phyloP scores from a whole-genome alignment of 2,888 invertebrate genomes.

The Acleris cristana region DNA sequence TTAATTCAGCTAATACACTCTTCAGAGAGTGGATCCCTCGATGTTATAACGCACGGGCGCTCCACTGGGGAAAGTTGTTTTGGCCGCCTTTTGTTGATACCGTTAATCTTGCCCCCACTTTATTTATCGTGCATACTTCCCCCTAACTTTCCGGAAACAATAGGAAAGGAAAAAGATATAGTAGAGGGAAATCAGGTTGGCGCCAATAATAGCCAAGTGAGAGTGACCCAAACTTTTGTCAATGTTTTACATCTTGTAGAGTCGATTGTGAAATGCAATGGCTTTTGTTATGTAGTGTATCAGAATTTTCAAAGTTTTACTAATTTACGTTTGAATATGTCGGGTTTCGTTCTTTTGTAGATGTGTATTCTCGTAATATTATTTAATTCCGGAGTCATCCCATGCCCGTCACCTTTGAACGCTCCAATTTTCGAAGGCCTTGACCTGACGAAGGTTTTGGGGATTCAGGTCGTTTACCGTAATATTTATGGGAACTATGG shows the following conservation, averaged over 20 bases:
- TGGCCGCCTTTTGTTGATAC: slow-evolving; percentile 19
- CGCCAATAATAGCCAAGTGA: background rate
- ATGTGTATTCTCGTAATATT: no score
- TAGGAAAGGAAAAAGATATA: background rate
- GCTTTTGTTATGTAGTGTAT: no score
- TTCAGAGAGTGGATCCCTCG: background rate
- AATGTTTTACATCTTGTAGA: no score
- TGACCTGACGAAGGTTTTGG: slow-evolving; percentile 22
- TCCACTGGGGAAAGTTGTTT: slow-evolving; percentile 15
- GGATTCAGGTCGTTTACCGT: slow-evolving; percentile 22
- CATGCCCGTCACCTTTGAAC: slow-evolving; percentile 16
- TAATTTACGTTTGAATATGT: no score
- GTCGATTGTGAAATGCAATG: no score
- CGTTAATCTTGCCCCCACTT: slow-evolving; percentile 13
- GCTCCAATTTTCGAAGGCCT: slow-evolving; percentile 26
- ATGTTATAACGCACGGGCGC: background rate
- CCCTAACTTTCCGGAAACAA: background rate
- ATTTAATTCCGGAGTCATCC: slow-evolving; percentile 25
- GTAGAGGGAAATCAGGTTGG: background rate
- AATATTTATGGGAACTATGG: slow-evolving; percentile 17
- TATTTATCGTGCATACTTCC: slow-evolving; percentile 1
- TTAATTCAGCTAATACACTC: background rate
- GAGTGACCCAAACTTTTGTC: background rate
- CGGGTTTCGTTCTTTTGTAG: no score
- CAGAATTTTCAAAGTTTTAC: no score